These are phyloP conservation scores for Columba livia DNA, from an alignment of 2,113 vertebrate species.

Conservation along the genomic window DNA sequence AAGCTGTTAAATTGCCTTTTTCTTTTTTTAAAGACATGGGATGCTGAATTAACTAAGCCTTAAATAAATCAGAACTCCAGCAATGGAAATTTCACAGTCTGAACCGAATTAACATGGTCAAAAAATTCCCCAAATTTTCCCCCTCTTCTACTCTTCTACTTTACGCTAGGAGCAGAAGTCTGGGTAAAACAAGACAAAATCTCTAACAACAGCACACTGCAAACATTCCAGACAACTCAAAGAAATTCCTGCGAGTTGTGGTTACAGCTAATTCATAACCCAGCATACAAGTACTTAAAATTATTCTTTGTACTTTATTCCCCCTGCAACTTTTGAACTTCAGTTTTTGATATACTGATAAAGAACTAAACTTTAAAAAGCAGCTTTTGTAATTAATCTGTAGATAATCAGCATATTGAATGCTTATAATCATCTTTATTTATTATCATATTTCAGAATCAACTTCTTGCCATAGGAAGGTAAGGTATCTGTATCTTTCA, in stretches of 20 bases:
- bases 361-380: neutral
- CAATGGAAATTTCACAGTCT: neutral
- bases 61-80: neutral
- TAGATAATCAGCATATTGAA: neutral
- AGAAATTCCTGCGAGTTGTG: neutral
- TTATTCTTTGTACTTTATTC: neutral
- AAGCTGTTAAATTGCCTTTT: neutral
- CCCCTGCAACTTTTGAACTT: neutral
- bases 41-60: neutral
- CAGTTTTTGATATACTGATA: neutral
- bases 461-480: neutral
- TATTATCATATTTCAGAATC: neutral
- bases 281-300: neutral
- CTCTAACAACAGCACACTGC: neutral
- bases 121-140: neutral
- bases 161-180: neutral
- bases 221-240: neutral
- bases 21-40: neutral
- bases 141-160: neutral
- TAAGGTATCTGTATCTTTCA: neutral
- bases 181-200: neutral
- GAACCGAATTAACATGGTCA: neutral
- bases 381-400: neutral
- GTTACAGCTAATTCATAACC: neutral
- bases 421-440: neutral